Evolutionary conservation across 2,888 invertebrate species (phyloP), one percentile per base, ranked within the genome.

Genomic region (Zaprionus lineosus): DNA sequence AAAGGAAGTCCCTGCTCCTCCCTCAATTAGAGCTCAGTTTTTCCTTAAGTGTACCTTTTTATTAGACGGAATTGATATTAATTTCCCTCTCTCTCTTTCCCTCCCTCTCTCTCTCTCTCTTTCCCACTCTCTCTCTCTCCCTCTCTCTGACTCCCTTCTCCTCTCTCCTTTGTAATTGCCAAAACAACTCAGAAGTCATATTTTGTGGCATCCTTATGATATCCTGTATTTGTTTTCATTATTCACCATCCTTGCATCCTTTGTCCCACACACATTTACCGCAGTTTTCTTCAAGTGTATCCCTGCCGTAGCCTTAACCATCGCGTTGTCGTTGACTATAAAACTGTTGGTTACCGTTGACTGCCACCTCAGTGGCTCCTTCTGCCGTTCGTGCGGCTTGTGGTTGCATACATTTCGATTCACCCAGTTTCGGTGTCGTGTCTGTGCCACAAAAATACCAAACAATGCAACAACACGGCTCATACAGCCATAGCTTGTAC

Each of bases 301-400:
- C 29, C 39, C 39, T 46, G 52, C 29, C 37, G 16, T 18, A 21
- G 47, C 51, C 33, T 9, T 48, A 39, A 33, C 44, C 55, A 6
- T 59, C 55, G 74, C 82, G 57, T 74, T 81, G 74, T 64, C 55
- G 47, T 55, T 50, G 57, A 37, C 71, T 55, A 63, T 74, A 67
- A 77, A 84, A 73, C 60, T 56, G 64, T 73, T 82, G 58, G 44
- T 58, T 48, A 37, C 31, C 18, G 51, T 15, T 40, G 51, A 47
- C 48, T 70, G 44, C 33, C 36, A 48, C 33, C 52, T 58, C 56
- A 58, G 24, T 43, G 50, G 62, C 21, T 37, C 11, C 9, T 34
- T 56, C 21, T 9, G 12, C 18, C 7, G 24, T 29, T 16, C 24
- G 29, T 36, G 52, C 46, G 65, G 21, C 14, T 40, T 53, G 60